phyloP scores from a whole-genome alignment of 64 coral and sea anemone species.

The Actinia equina region DNA sequence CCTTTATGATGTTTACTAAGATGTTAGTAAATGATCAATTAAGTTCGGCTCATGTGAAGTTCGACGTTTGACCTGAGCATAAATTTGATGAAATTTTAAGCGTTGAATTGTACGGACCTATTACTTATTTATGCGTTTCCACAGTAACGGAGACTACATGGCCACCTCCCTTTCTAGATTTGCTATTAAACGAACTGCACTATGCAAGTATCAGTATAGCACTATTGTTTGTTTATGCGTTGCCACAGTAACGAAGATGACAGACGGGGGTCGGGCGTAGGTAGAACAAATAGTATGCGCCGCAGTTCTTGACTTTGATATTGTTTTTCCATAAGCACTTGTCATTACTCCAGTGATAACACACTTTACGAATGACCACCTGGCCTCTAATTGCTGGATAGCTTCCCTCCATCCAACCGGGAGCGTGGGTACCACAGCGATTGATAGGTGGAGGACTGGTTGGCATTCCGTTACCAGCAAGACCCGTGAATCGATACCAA shows the following conservation, averaged over 20 bases:
- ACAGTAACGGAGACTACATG: constrained; percentile 26
- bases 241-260: constrained; percentile 25
- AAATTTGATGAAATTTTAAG: too few relatives aligned
- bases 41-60: too few relatives aligned
- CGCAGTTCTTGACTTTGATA: constrained; percentile 13
- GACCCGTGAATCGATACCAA: constrained; percentile 18
- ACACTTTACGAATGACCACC: background rate
- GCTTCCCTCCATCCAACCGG: constrained; percentile 23
- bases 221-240: too few relatives aligned
- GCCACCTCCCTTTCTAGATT: too few relatives aligned
- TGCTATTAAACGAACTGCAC: too few relatives aligned
- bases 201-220: too few relatives aligned
- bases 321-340: background rate
- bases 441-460: background rate
- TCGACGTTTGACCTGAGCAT: too few relatives aligned
- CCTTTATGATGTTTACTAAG: too few relatives aligned
- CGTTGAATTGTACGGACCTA: too few relatives aligned
- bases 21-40: too few relatives aligned
- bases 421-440: constrained; percentile 4
- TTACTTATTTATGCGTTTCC: background rate
- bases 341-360: background rate
- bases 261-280: background rate
- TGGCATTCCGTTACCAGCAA: background rate
- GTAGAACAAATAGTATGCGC: constrained; percentile 17
- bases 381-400: background rate